Conservation (phyloP, 2,888 invertebrate species). For the Agrochola circellaris region DNA sequence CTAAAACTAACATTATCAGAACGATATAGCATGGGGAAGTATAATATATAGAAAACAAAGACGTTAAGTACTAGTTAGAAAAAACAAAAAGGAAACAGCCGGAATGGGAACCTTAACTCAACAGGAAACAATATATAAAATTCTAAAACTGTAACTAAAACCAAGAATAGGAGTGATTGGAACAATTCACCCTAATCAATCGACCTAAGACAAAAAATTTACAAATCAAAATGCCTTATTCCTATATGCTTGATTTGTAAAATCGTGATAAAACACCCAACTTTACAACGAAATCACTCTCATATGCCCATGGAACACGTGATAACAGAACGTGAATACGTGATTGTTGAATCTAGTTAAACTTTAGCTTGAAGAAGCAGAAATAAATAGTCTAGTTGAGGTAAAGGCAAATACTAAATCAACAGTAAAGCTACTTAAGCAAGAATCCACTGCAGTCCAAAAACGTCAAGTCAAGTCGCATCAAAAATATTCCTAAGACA, state of each 20-base stretch:
- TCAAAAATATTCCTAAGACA: conserved; percentile 18
- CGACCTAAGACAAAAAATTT: conserved; percentile 1
- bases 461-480: background rate
- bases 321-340: conserved; percentile 18
- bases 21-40: background rate
- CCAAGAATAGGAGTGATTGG: background rate
- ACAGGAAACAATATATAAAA: background rate
- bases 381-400: conserved; percentile 8
- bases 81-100: background rate
- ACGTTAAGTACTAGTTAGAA: background rate
- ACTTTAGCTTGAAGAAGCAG: conserved; percentile 10
- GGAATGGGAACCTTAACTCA: background rate
- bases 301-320: conserved; percentile 26
- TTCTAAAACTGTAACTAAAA: background rate
- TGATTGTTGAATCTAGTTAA: conserved; percentile 14
- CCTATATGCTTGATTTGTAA: conserved; percentile 39
- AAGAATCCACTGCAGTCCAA: background rate
- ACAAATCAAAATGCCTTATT: conserved; percentile 20
- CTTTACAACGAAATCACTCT: conserved; percentile 11
- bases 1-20: background rate
- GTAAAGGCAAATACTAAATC: background rate
- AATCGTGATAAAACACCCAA: conserved; percentile 28
- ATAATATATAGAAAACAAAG: background rate
- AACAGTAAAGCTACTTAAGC: background rate
- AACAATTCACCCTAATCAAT: background rate